Percentiles rank a stretch among this genome's conserved stretches.
phyloP scores from a whole-genome alignment of 2,888 invertebrate species.

The Sclerodermus sp. region DNA sequence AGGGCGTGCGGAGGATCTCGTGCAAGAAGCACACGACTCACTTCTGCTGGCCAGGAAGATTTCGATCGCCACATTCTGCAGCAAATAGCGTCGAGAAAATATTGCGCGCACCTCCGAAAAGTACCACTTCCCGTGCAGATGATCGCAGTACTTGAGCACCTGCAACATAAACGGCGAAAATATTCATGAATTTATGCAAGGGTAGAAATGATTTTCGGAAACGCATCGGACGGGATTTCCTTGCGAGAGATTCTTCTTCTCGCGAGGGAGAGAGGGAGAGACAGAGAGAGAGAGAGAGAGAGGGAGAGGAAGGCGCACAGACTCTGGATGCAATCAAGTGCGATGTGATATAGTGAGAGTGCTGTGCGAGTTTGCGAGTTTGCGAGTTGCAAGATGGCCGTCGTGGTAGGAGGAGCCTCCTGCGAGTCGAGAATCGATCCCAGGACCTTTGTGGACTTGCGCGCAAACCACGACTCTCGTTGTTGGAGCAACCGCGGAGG shows the following conservation, averaged over 20 bases:
- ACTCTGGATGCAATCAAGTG: conserved; percentile 43
- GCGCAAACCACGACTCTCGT: conserved; percentile 36
- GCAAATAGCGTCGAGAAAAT: conserved; percentile 92
- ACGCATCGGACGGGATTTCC: too few species aligned
- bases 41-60: conserved; percentile 98
- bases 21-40: conserved; percentile 61
- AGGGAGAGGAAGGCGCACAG: neutral
- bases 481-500: conserved; percentile 26
- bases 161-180: conserved; percentile 55
- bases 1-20: neutral
- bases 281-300: neutral
- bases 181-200: too few species aligned
- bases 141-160: conserved; percentile 97
- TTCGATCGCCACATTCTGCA: conserved; percentile 97
- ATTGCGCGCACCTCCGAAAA: conserved; percentile 99
- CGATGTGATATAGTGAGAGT: conserved; percentile 54
- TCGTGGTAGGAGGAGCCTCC: conserved; percentile 56
- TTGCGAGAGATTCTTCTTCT: too few species aligned
- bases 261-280: too few species aligned
- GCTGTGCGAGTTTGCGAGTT: conserved; percentile 47
- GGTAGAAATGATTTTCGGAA: too few species aligned
- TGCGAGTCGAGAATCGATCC: conserved; percentile 55
- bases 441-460: conserved; percentile 49
- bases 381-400: conserved; percentile 53
- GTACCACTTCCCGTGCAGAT: conserved; percentile 99